Conservation (phyloP, 2,797 vertebrate species). For the Triplophysa yarkandensis region DNA sequence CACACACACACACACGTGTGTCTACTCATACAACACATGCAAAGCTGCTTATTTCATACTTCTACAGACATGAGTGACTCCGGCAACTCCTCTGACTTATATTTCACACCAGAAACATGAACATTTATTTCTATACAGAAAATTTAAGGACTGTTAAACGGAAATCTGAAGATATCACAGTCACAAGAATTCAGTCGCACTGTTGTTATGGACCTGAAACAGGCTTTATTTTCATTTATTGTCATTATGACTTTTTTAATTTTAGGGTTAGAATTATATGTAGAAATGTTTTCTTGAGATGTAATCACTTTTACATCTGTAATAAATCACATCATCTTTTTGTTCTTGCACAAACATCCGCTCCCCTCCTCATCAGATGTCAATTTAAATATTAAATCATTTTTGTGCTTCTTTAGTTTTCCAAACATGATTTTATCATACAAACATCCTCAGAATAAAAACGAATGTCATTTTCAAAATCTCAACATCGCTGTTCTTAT, state of each 20-base stretch:
- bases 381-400: neutral
- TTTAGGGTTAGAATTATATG: constrained; percentile 16
- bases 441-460: neutral
- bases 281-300: constrained; percentile 1
- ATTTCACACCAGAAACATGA: neutral
- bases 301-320: neutral
- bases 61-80: neutral
- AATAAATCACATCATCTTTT: constrained; percentile 1
- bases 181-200: neutral
- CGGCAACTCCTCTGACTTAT: neutral
- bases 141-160: neutral
- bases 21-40: neutral
- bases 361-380: neutral
- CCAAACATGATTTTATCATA: neutral
- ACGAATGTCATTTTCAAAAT: neutral
- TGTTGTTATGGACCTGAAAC: neutral
- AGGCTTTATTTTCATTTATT: neutral
- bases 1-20: no score
- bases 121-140: neutral
- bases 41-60: neutral
- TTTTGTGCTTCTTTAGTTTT: neutral
- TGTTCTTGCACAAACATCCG: constrained; percentile 1
- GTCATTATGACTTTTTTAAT: neutral
- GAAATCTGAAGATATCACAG: neutral
- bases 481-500: neutral